These are phyloP conservation scores for Erynnis tages DNA, from an alignment of 2,888 invertebrate genomes.

Conservation along the genomic window DNA sequence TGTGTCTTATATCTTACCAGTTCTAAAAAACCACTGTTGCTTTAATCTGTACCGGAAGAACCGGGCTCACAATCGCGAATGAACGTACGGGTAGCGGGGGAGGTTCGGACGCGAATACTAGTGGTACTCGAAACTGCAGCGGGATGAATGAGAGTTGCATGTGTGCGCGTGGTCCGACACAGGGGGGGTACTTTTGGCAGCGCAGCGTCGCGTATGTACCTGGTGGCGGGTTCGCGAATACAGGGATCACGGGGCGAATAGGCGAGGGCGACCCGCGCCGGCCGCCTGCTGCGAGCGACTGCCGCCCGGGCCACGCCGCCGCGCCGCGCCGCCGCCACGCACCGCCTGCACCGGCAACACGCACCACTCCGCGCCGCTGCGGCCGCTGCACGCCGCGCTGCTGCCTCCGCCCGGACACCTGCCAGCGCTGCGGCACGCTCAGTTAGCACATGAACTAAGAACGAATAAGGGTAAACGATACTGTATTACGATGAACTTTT, in stretches of 20 bases:
- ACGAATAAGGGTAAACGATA: no score
- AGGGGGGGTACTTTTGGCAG: constrained; percentile 35
- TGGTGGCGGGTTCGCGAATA: constrained; percentile 59
- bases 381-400: constrained; percentile 43
- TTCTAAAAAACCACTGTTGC: constrained; percentile 36
- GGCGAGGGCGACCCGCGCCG: constrained; percentile 64
- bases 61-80: constrained; percentile 18
- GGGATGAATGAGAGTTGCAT: constrained; percentile 65
- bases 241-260: constrained; percentile 37
- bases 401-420: constrained; percentile 45
- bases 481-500: no score
- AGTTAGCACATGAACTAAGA: no score
- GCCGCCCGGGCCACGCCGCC: constrained; percentile 73
- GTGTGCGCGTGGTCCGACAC: constrained; percentile 44
- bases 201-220: constrained; percentile 49
- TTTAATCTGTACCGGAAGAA: constrained; percentile 18
- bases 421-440: no score
- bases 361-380: constrained; percentile 49
- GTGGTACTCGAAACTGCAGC: constrained; percentile 38
- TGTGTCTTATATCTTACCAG: constrained; percentile 31
- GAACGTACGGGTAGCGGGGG: constrained; percentile 6
- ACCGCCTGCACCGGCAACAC: constrained; percentile 59
- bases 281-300: constrained; percentile 75
- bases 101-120: constrained; percentile 34
- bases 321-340: constrained; percentile 58